Evolutionary conservation across 2,888 invertebrate species (phyloP), one percentile per base, ranked within the genome.

Genomic region (Cantharis flavilabris): DNA sequence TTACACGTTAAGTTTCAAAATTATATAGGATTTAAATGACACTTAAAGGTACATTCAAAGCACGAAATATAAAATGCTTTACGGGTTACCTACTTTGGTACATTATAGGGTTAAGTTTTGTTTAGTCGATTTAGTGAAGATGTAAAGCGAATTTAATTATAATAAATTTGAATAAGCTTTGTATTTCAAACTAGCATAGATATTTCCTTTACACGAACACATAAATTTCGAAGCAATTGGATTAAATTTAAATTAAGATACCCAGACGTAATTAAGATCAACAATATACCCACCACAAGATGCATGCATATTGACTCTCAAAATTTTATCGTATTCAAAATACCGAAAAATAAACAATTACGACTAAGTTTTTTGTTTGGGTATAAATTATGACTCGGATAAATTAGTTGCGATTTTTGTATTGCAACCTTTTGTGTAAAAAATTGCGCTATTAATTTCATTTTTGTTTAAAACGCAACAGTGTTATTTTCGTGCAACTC

Each of bases 241-340:
- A 76, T 78, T 78, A 74, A 76, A 78, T 78, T 76, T 76, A 76
- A 76, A 78, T 76, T 76, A 78, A 78, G 78, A 78, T 64, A 78
- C 76, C 49, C 64, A 74, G 67, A 74, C 65, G 78, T 78, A 78
- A 78, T 78, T 78, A 78, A 78, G 78, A 76, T 73, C 74, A 78
- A 78, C 78, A 78, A 78, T 78, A 78, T 78, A 78, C 76, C 64
- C 26, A 65, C 69, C 70, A 78, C 78, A 76, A 73, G 78, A 76
- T 78, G 78, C 78, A 78, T 74, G 49, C 49, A 49, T 49, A 49
- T 49, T n/a, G n/a, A 49, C 49, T 49, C 13, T n/a, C 49, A 49
- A 49, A 49, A 49, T 49, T n/a, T 49, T 49, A 49, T 33, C 13
- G 13, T 30, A 10, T 3, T 10, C 28, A 30, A 30, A 16, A 30